Evolutionary conservation across 2,113 vertebrate species (phyloP).

Genomic region (Ciconia stormi): DNA sequence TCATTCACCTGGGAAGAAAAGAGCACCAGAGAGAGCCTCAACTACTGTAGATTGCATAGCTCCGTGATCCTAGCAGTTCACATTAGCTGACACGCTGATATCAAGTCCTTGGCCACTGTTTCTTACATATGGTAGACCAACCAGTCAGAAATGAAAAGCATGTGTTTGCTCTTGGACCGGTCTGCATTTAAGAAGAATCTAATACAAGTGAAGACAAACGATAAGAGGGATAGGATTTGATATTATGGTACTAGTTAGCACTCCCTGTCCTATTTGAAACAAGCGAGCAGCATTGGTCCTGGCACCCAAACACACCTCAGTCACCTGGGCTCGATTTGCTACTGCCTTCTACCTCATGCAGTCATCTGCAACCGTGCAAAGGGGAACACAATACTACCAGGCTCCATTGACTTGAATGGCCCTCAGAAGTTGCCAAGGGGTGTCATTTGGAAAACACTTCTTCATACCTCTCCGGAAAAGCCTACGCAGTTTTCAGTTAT

Average conservation of each 20-base stretch:
- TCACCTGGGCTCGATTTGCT: background rate
- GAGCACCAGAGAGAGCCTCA: background rate
- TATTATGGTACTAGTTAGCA: background rate
- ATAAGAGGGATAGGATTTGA: background rate
- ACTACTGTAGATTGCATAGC: background rate
- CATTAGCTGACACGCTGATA: rapidly evolving
- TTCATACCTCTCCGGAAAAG: background rate
- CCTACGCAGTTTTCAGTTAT: background rate
- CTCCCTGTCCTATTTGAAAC: background rate
- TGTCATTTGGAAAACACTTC: background rate
- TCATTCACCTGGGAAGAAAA: background rate
- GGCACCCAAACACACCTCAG: background rate
- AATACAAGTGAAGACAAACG: background rate
- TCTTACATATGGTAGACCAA: background rate
- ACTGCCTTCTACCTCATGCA: background rate
- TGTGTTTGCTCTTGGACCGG: background rate
- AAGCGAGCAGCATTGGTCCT: background rate
- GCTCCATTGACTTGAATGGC: background rate
- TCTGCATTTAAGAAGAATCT: background rate
- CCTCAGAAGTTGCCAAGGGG: background rate
- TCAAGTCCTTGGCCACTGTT: background rate
- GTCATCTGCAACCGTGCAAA: background rate
- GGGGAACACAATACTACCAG: background rate
- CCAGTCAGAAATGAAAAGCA: background rate
- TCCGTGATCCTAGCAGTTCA: background rate